Base-by-base conservation (phyloP, 2,113 vertebrate species). In the Pachypanchax playfairii region DNA sequence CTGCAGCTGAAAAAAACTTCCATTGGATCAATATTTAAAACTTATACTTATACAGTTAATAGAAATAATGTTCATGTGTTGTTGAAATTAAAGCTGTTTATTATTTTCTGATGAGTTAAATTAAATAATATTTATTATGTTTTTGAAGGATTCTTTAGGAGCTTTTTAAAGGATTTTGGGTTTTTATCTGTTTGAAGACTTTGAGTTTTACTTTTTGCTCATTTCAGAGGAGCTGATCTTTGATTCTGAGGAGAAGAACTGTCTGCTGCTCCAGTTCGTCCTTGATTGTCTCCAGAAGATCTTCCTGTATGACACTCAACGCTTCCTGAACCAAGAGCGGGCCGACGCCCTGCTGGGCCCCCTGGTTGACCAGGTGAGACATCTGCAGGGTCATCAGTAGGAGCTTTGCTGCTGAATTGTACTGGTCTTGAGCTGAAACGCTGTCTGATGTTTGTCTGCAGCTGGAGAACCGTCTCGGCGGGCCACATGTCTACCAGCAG, bases 301-400 rank as follows among this genome's bases (percentile, higher is more conserved):
- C 75, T 98, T 96, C 90, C 92, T 98, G 6, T 97, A 93, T 60
- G 97, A 98, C 79, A 95, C 93, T 0, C 93, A 95, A 67, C 91
- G 76, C n/a, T 98, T 98, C 84, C 70, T 99, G 48, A 98, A 94
- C 84, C 94, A 88, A 67, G 96, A 97, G 81, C 87, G 96, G 82
- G 92, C 94, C 1, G 93, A 98, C 54, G 88, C 94, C 4, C 89
- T 99, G 54, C 92, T 98, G 92, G 65, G 56, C 41, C 95, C 96
- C 0, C 91, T 99, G 51, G 91, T 98, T 0, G 93, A 98, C 84
- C 97, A 99, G 96, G 97, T 99, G 84, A 75, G 83, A 4, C 1
- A 4, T 18, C 24, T 2, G 6, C 43, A 25, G 43, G 43, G 24
- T 15, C 43, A 5, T 14, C 21, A 15, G 43, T 11, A 24, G 1